Evolutionary conservation across 2,888 invertebrate species (phyloP), one percentile per base, ranked within the genome.

Genomic region (Apotomis turbidana): DNA sequence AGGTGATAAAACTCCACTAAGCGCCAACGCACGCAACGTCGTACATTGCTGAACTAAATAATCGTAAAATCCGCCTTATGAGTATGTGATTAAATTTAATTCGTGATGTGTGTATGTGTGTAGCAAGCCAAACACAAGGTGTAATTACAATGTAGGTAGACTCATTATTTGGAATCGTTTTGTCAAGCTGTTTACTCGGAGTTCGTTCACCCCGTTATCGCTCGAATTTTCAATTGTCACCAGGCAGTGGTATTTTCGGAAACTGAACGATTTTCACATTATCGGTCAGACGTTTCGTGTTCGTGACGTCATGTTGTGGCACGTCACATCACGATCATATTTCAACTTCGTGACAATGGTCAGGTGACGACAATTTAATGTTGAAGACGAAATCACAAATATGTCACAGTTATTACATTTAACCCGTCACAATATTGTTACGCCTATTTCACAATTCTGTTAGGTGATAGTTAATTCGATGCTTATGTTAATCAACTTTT

Each of bases 131-230:
- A 63, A 46, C 13, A 62, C 61, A 59, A 54, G 46, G 66, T 73
- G 66, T 70, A 73, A n/a, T 77, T 66, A 62, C 67, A 38, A 12
- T 70, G 63, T 49, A 51, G 62, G 55, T 79, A 78, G 76, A 79
- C 76, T 81, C 76, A 79, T 84, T 84, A 83, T 79, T 79, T 71
- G 78, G 69, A 71, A 79, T 77, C 75, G 76, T 78, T 84, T 84
- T 83, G 81, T 80, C 77, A 74, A 76, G 75, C 75, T 85, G 83
- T 86, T 85, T 85, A 83, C 83, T 73, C 79, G 80, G 79, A 68
- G 90, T 88, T 90, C 88, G 76, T 89, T 91, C 84, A 89, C 90
- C 85, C 83, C 78, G 85, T 87, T 89, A 90, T 90, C 90, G 83
- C 72, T 84, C 77, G 83, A 83, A 84, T 79, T 78, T 79, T 77